Evolutionary conservation across 2,888 invertebrate species (phyloP).

Genomic region (Lochmaea capreae): DNA sequence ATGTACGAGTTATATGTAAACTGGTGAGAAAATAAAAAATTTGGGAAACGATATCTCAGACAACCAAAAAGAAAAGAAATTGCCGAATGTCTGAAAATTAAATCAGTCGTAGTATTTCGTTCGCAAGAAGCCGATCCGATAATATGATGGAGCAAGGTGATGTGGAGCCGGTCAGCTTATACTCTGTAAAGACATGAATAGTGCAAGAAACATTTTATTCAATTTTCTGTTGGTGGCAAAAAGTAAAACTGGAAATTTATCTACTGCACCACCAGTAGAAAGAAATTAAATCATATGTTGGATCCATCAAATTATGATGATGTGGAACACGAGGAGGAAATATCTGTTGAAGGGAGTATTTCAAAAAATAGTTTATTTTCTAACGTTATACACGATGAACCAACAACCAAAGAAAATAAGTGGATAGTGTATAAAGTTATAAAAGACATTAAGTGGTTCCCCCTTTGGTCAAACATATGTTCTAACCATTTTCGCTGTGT

Average conservation of each 20-base stretch:
- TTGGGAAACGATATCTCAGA: no score
- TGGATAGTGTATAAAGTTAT: background rate
- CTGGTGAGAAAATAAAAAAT: no score
- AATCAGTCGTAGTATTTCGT: no score
- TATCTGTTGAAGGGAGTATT: background rate
- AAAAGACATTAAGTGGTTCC: background rate
- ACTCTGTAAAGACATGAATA: conserved; percentile 4
- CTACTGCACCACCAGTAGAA: conserved; percentile 2
- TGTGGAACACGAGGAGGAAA: conserved; percentile 2
- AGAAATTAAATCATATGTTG: background rate
- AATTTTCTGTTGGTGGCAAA: background rate
- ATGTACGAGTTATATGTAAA: no score
- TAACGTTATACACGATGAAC: no score
- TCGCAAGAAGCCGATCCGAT: no score
- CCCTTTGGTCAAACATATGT: conserved; percentile 13
- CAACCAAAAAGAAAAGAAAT: no score
- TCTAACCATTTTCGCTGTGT: background rate
- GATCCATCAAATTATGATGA: conserved; percentile 7
- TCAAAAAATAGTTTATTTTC: background rate
- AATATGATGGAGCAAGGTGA: no score
- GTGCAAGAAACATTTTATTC: background rate
- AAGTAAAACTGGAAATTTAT: conserved; percentile 15
- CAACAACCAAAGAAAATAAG: background rate
- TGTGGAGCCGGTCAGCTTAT: conserved; percentile 2
- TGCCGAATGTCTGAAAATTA: no score